A percentile compares a stretch with the other conserved stretches of the same genome.
These are phyloP conservation scores for Argyresthia albistria DNA, from an alignment of 2,888 invertebrate species.

Conservation along the genomic window DNA sequence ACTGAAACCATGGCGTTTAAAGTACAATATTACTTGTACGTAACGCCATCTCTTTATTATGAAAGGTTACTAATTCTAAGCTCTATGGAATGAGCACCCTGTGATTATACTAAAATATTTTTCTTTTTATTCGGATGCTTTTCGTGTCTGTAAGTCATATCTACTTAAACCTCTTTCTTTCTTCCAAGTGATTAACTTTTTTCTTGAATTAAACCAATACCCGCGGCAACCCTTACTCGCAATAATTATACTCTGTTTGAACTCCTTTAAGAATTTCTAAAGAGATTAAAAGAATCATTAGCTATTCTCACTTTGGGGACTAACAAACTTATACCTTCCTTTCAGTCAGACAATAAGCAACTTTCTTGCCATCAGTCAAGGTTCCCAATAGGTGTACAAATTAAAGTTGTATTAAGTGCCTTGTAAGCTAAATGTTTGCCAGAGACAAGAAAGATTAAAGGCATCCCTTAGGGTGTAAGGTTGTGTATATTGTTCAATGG, in stretches of 20 bases:
- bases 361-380: not conserved
- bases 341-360: not conserved
- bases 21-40: no score
- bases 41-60: no score
- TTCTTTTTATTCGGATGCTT: no score
- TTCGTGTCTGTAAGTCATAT: no score
- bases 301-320: conserved; percentile 48
- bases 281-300: conserved; percentile 66
- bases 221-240: not conserved
- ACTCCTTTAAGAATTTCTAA: conserved; percentile 58
- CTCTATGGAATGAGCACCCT: no score
- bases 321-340: not conserved
- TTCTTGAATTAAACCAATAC: not conserved
- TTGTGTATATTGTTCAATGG: conserved; percentile 3
- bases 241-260: conserved; percentile 35
- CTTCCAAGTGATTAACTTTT: not conserved
- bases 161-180: no score
- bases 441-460: conserved; percentile 60
- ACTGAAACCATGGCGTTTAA: no score
- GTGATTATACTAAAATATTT: no score
- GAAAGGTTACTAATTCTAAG: no score
- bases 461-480: conserved; percentile 28
- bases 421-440: conserved; percentile 18
- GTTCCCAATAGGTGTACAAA: not conserved
- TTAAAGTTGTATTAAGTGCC: not conserved